A percentile compares a stretch with the other conserved stretches of the same genome.
phyloP scores from a whole-genome alignment of 2,888 invertebrate species.

The Bombylius discolor region DNA sequence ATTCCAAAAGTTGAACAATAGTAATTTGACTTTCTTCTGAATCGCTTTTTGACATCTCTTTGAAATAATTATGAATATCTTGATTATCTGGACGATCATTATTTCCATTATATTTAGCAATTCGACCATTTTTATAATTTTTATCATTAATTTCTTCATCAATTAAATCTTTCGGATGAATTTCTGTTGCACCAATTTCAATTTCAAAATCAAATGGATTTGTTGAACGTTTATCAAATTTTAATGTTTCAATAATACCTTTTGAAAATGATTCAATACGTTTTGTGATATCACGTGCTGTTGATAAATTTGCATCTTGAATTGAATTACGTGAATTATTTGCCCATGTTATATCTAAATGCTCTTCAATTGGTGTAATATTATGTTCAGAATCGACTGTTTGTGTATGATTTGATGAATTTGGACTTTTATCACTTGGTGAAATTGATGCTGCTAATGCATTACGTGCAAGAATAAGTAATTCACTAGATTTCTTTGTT shows the following conservation, averaged over 20 bases:
- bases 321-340: slow-evolving; percentile 33
- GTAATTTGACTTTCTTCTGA: slow-evolving; percentile 30
- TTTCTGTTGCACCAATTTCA: slow-evolving; percentile 36
- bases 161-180: slow-evolving; percentile 29
- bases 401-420: slow-evolving; percentile 37
- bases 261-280: slow-evolving; percentile 36
- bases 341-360: slow-evolving; percentile 37
- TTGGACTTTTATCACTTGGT: slow-evolving; percentile 44
- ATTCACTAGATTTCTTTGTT: slow-evolving; percentile 60
- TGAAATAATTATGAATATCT: slow-evolving; percentile 10
- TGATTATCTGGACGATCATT: slow-evolving; percentile 29
- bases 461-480: slow-evolving; percentile 64
- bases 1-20: slow-evolving; percentile 30
- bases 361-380: slow-evolving; percentile 37
- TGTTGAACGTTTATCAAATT: slow-evolving; percentile 35
- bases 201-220: slow-evolving; percentile 37
- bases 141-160: slow-evolving; percentile 31
- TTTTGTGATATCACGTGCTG: slow-evolving; percentile 35
- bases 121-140: slow-evolving; percentile 30
- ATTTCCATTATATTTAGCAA: slow-evolving; percentile 31
- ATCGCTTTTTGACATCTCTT: slow-evolving; percentile 27
- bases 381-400: slow-evolving; percentile 38
- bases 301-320: slow-evolving; percentile 29
- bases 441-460: slow-evolving; percentile 41
- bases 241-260: slow-evolving; percentile 36